phyloP scores from a whole-genome alignment of 2,113 vertebrate species.

The Leucoraja erinaceus region DNA sequence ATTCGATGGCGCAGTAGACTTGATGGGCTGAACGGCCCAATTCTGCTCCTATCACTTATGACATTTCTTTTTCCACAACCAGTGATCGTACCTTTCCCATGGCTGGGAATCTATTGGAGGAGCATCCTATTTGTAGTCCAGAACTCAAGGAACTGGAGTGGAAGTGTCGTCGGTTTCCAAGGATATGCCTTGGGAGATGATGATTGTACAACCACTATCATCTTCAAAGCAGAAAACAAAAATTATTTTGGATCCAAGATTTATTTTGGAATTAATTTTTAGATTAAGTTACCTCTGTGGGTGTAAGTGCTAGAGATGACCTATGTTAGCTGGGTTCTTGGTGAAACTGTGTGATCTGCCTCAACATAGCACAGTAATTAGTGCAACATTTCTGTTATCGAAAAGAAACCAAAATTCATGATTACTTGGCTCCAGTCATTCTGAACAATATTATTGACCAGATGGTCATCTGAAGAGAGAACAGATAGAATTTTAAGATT shows the following conservation, averaged over 20 bases:
- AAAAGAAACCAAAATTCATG: background rate
- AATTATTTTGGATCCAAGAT: background rate
- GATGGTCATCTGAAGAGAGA: background rate
- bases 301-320: background rate
- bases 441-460: background rate
- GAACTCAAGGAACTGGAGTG: too few species aligned
- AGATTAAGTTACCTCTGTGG: background rate
- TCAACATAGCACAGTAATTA: background rate
- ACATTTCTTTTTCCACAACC: too few species aligned
- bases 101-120: too few species aligned
- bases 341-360: background rate
- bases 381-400: background rate
- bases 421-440: background rate
- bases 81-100: too few species aligned
- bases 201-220: too few species aligned
- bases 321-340: background rate
- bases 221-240: background rate
- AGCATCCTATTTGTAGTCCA: too few species aligned
- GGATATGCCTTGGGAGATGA: too few species aligned
- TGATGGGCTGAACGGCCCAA: too few species aligned
- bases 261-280: background rate
- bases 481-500: background rate
- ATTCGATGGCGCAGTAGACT: too few species aligned
- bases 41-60: too few species aligned
- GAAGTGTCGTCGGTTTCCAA: too few species aligned